These are phyloP conservation scores for Mirounga angustirostris DNA, from an alignment of 2,113 vertebrate genomes.

Conservation along the genomic window DNA sequence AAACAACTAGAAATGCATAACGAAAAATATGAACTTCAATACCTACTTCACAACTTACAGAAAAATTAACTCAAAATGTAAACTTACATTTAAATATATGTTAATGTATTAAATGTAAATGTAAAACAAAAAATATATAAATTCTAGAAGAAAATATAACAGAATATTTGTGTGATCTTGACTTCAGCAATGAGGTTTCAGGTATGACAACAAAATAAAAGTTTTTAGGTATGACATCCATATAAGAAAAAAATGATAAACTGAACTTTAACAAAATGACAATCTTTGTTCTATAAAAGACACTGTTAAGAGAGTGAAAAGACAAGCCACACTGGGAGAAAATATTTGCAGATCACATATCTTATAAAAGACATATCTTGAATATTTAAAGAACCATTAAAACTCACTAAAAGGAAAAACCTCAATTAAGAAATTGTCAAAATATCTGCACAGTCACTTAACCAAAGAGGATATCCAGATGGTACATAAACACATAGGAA, in stretches of 20 bases:
- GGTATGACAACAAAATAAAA: not conserved
- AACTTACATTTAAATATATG: not conserved
- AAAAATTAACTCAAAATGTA: not conserved
- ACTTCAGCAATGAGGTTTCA: not conserved
- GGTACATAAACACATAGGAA: not conserved
- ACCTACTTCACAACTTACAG: not conserved
- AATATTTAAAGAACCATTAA: not conserved
- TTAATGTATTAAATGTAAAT: not conserved
- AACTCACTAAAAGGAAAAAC: not conserved
- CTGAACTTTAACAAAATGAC: not conserved
- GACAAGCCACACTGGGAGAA: not conserved
- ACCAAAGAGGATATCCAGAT: not conserved
- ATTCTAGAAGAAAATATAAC: not conserved
- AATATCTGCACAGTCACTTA: conserved; percentile 4
- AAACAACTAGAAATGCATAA: not conserved
- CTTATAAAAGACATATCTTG: not conserved
- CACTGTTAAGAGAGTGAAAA: not conserved
- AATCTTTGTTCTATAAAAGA: not conserved
- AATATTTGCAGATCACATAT: not conserved
- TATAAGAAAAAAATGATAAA: not conserved
- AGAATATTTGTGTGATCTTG: not conserved
- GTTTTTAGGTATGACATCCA: not conserved
- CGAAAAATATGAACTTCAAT: not conserved
- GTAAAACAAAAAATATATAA: not conserved
- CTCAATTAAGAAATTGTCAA: not conserved